A percentile compares a stretch with the other conserved stretches of the same genome.
Conservation (phyloP, 2,888 invertebrate species). For the Polyploca ridens region DNA sequence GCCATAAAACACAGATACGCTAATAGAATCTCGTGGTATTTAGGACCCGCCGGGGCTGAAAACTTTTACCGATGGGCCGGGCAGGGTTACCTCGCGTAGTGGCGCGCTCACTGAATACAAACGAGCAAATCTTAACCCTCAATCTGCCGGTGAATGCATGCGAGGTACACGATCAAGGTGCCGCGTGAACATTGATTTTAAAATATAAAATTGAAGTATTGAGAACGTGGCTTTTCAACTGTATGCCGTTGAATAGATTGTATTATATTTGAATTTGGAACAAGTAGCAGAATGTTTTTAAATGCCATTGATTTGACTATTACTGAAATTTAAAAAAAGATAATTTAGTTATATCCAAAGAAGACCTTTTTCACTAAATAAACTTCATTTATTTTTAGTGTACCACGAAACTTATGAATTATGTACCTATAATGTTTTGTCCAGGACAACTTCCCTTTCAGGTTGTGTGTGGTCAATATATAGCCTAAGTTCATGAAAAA, state of each 20-base stretch:
- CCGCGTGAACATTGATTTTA: conserved; percentile 69
- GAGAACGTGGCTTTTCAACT: conserved; percentile 6
- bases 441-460: too few relatives aligned
- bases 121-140: conserved; percentile 73
- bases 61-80: conserved; percentile 50
- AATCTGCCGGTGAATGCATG: conserved; percentile 66
- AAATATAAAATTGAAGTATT: conserved; percentile 13
- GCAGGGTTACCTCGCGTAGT: conserved; percentile 40
- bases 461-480: too few relatives aligned
- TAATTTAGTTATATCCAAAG: too few relatives aligned
- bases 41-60: conserved; percentile 57
- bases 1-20: conserved; percentile 47
- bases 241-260: not conserved
- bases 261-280: not conserved
- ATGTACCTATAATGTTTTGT: too few relatives aligned
- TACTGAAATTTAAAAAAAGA: too few relatives aligned
- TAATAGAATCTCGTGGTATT: conserved; percentile 69
- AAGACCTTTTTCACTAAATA: too few relatives aligned
- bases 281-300: not conserved
- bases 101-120: conserved; percentile 64
- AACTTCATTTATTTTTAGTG: too few relatives aligned
- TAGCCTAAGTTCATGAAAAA: too few relatives aligned
- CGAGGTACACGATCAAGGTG: conserved; percentile 52
- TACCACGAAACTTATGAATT: too few relatives aligned
- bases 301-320: too few relatives aligned